Evolutionary conservation across 2,113 vertebrate species (phyloP).

Genomic region (Gracilinanus agilis): DNA sequence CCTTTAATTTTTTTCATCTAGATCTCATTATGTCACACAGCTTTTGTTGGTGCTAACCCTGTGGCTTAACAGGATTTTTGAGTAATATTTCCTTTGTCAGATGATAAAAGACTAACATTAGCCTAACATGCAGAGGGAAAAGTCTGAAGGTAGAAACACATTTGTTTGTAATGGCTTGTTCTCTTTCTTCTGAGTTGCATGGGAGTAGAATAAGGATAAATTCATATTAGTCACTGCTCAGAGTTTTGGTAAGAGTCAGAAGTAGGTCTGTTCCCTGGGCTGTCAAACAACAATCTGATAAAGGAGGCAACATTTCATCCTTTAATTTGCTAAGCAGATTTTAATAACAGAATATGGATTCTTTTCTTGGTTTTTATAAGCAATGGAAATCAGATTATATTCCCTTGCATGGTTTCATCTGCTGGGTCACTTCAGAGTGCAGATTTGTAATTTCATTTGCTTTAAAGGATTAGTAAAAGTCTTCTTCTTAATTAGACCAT

Average conservation of each 20-base stretch:
- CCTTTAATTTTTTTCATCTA: too few relatives aligned
- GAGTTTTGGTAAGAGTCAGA: not conserved
- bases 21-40: not conserved
- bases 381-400: conserved; percentile 35
- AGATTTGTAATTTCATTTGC: not conserved
- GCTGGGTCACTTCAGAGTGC: not conserved
- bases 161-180: conserved; percentile 22
- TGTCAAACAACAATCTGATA: not conserved
- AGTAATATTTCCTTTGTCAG: not conserved
- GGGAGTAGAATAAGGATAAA: not conserved
- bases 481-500: conserved; percentile 23
- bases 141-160: not conserved
- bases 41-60: not conserved
- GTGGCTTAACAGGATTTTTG: not conserved
- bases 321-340: conserved; percentile 23
- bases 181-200: not conserved
- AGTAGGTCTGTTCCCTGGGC: conserved; percentile 22
- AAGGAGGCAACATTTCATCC: conserved; percentile 16
- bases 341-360: not conserved
- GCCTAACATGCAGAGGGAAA: not conserved
- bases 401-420: conserved; percentile 14
- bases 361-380: conserved; percentile 44
- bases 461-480: conserved; percentile 36
- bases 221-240: conserved; percentile 17
- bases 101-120: not conserved